A percentile compares a stretch with the other conserved stretches of the same genome.
These are phyloP conservation scores for Acrocephalus kingi DNA, from an alignment of 2,113 vertebrate genomes.

Conservation along the genomic window DNA sequence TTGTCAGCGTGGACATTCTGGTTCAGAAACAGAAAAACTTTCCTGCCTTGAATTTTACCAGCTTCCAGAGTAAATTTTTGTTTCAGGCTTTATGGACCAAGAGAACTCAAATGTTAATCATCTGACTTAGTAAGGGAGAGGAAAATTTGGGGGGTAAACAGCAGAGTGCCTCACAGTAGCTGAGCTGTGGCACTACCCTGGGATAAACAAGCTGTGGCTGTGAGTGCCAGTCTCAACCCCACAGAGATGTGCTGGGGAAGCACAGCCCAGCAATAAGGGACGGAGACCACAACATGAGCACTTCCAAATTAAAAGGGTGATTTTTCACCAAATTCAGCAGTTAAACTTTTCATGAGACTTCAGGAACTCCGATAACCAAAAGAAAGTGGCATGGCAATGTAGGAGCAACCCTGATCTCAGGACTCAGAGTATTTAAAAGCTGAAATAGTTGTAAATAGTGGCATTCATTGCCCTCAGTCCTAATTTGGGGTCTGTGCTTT, in stretches of 20 bases:
- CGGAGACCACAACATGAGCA: neutral
- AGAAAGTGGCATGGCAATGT: neutral
- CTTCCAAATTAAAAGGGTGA: neutral
- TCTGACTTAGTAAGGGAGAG: neutral
- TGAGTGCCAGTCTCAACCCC: fast-evolving
- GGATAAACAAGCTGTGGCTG: neutral
- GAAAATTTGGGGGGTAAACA: neutral
- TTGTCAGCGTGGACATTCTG: neutral
- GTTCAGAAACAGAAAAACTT: neutral
- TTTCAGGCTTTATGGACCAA: neutral
- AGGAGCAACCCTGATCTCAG: neutral
- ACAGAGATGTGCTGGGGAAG: neutral
- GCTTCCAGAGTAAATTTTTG: neutral
- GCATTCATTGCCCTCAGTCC: neutral
- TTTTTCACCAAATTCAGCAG: neutral
- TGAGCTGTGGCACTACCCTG: neutral
- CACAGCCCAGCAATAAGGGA: neutral
- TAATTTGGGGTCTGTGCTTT: conserved; percentile 30
- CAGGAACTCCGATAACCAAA: neutral
- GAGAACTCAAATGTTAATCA: neutral
- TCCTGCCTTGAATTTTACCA: neutral
- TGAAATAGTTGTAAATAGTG: conserved; percentile 9
- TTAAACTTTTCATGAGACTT: neutral
- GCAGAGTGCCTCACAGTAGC: neutral
- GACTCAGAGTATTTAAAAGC: neutral